phyloP scores from a whole-genome alignment of 2,888 invertebrate genomes.

The Ophion costatus region DNA sequence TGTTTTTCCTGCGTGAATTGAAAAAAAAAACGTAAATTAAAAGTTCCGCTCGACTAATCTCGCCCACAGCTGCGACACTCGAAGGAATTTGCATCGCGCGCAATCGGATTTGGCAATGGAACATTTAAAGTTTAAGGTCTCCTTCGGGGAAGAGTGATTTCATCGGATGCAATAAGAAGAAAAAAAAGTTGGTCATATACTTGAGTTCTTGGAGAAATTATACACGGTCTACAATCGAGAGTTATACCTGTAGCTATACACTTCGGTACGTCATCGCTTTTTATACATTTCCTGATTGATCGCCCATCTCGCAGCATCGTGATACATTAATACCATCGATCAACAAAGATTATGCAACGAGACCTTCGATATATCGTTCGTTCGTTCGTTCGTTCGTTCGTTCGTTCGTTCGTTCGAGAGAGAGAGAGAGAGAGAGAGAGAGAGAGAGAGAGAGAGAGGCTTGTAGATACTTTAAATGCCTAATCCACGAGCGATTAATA shows the following conservation, averaged over 20 bases:
- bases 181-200: not conserved
- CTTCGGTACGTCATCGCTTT: slow-evolving; percentile 36
- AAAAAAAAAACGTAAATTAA: slow-evolving; percentile 13
- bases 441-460: slow-evolving; percentile 3
- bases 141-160: slow-evolving; percentile 57
- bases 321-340: slow-evolving; percentile 26
- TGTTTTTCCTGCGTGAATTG: slow-evolving; percentile 38
- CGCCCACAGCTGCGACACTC: slow-evolving; percentile 49
- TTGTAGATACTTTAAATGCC: slow-evolving; percentile 3
- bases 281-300: slow-evolving; percentile 47
- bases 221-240: not conserved
- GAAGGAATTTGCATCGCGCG: slow-evolving; percentile 61
- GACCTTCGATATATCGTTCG: slow-evolving; percentile 51
- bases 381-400: too few relatives aligned
- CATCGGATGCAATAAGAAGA: slow-evolving; percentile 35
- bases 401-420: too few relatives aligned
- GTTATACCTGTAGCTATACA: slow-evolving; percentile 14
- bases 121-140: slow-evolving; percentile 47
- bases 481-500: slow-evolving; percentile 32
- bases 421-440: slow-evolving; percentile 6
- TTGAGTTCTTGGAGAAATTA: slow-evolving; percentile 50
- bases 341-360: slow-evolving; percentile 46
- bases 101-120: slow-evolving; percentile 59
- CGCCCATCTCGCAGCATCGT: slow-evolving; percentile 10
- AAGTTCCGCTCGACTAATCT: slow-evolving; percentile 56